These are phyloP conservation scores for Drosophila seguyi DNA, from an alignment of 1,140 invertebrate species.

Conservation along the genomic window DNA sequence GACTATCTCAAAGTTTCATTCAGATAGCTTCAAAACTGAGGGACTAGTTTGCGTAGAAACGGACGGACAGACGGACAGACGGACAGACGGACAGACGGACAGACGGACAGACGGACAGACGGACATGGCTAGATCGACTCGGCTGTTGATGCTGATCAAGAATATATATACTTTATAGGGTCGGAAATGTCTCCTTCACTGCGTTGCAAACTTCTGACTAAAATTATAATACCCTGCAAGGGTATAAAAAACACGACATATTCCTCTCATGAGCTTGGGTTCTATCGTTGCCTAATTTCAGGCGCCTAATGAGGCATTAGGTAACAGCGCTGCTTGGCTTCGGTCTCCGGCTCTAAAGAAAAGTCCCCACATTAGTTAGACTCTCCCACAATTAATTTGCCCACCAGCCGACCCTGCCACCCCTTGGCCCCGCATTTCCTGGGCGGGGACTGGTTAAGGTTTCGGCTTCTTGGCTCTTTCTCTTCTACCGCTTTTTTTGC, in stretches of 20 bases:
- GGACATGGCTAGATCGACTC: too few species aligned
- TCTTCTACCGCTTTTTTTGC: conserved; percentile 42
- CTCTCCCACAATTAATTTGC: conserved; percentile 71
- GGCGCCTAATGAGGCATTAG: conserved; percentile 64
- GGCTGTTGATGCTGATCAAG: too few species aligned
- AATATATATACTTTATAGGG: too few species aligned
- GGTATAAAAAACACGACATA: background rate
- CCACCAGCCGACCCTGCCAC: background rate
- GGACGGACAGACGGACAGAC: too few species aligned
- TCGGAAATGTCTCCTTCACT: too few species aligned
- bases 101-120: too few species aligned
- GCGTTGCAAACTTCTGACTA: too few species aligned
- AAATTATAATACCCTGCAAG: too few species aligned
- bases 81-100: too few species aligned
- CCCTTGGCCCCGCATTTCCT: conserved; percentile 31
- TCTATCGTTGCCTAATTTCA: conserved; percentile 46
- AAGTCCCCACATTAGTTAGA: conserved; percentile 65
- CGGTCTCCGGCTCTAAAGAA: background rate
- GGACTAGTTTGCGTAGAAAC: too few species aligned
- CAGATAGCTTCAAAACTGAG: too few species aligned
- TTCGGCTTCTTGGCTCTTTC: conserved; percentile 20
- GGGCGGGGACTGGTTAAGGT: conserved; percentile 45
- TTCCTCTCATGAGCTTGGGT: conserved; percentile 2
- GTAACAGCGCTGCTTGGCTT: conserved; percentile 37
- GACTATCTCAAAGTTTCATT: too few species aligned